Percentiles rank a stretch among this genome's conserved stretches.
phyloP scores from a whole-genome alignment of 1,140 invertebrate genomes.

The Heliconius nattereri region DNA sequence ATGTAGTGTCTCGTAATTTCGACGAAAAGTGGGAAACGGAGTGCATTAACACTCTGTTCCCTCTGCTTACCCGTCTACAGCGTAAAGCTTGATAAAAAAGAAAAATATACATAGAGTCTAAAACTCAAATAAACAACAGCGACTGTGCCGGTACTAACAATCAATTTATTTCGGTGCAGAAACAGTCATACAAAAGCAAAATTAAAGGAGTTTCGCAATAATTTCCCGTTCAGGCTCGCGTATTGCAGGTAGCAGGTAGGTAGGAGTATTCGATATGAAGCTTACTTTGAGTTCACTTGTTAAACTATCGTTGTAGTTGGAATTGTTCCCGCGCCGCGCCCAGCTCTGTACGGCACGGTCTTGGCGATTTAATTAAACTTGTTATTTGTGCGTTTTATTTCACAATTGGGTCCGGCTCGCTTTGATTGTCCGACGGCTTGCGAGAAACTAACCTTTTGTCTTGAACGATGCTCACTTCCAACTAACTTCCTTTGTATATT shows the following conservation, averaged over 20 bases:
- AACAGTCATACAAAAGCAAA: conserved; percentile 42
- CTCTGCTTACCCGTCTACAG: too few relatives aligned
- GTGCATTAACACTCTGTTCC: too few relatives aligned
- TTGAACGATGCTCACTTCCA: conserved; percentile 34
- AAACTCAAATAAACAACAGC: neutral
- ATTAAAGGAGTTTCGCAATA: conserved; percentile 56
- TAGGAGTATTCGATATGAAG: conserved; percentile 58
- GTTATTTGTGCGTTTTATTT: conserved; percentile 80
- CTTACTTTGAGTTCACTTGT: conserved; percentile 74
- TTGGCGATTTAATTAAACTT: conserved; percentile 80
- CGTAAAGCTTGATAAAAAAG: too few relatives aligned
- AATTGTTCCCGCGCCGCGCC: conserved; percentile 58
- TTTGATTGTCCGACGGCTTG: conserved; percentile 67
- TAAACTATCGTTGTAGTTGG: conserved; percentile 74
- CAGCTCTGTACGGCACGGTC: conserved; percentile 49
- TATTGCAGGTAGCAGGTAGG: conserved; percentile 53
- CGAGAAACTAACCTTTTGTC: conserved; percentile 57
- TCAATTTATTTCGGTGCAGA: conserved; percentile 2
- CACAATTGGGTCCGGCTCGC: conserved; percentile 66
- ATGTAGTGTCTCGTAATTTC: too few relatives aligned
- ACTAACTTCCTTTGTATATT: conserved; percentile 25
- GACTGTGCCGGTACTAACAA: neutral
- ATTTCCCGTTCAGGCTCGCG: conserved; percentile 63
- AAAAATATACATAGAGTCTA: too few relatives aligned
- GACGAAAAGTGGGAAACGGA: too few relatives aligned